Percentiles rank a stretch among this genome's conserved stretches.
These are phyloP conservation scores for Leptatherina wallacei DNA, from an alignment of 2,797 vertebrate genomes.

Conservation along the genomic window DNA sequence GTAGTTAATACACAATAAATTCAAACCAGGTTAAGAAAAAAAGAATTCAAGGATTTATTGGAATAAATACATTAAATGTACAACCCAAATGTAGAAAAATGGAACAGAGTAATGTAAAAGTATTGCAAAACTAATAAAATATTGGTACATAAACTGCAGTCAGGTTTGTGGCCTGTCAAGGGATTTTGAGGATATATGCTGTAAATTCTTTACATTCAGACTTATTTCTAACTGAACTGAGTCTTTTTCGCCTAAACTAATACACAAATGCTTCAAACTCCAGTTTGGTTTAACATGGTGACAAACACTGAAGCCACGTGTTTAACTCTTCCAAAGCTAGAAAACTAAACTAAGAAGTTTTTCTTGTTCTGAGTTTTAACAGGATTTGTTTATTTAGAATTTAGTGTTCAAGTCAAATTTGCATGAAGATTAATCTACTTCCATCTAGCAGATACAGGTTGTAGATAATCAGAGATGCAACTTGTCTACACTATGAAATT, in stretches of 20 bases:
- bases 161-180: conserved; percentile 15
- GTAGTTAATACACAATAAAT: conserved; percentile 28
- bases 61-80: conserved; percentile 62
- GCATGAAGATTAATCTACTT: neutral
- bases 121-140: conserved; percentile 44
- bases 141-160: conserved; percentile 38
- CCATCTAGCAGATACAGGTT: conserved; percentile 6
- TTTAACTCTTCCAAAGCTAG: neutral
- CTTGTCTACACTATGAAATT: neutral
- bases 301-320: neutral
- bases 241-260: neutral
- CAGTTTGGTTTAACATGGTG: conserved; percentile 1
- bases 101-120: conserved; percentile 45
- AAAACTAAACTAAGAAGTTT: neutral
- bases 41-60: conserved; percentile 66
- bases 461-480: neutral
- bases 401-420: neutral
- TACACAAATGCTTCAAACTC: neutral
- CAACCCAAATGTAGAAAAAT: conserved; percentile 63
- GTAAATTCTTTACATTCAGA: conserved; percentile 13
- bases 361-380: neutral
- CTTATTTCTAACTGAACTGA: neutral
- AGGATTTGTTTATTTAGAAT: neutral
- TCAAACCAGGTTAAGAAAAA: conserved; percentile 28
- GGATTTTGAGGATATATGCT: conserved; percentile 4